phyloP scores from a whole-genome alignment of 1,140 invertebrate species.

The Zaprionus taronus region DNA sequence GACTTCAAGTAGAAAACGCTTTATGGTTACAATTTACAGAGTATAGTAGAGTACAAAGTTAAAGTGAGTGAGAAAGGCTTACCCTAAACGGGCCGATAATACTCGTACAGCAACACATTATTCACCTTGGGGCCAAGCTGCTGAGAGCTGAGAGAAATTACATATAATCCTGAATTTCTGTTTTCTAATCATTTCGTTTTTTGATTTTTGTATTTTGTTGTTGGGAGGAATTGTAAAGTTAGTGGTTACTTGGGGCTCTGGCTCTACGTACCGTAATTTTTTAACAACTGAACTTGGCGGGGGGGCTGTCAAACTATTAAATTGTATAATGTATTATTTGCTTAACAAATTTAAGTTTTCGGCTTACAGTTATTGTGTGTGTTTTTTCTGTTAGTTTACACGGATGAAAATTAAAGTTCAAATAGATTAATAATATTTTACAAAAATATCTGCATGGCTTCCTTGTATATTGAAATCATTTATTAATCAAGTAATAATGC shows the following conservation, averaged over 20 bases:
- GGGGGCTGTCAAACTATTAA: conserved; percentile 41
- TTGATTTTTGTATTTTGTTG: conserved; percentile 13
- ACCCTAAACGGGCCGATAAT: conserved; percentile 62
- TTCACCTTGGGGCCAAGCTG: conserved; percentile 54
- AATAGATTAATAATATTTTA: conserved; percentile 63
- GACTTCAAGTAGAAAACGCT: conserved; percentile 70
- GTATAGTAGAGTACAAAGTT: conserved; percentile 38
- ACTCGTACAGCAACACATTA: conserved; percentile 43
- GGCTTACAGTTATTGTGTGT: conserved; percentile 45
- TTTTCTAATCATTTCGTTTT: conserved; percentile 16
- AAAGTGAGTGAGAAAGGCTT: conserved; percentile 63
- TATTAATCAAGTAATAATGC: conserved; percentile 51
- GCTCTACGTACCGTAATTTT: conserved; percentile 48
- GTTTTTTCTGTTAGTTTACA: conserved; percentile 44
- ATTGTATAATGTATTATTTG: conserved; percentile 36
- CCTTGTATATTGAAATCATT: conserved; percentile 38
- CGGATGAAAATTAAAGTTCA: conserved; percentile 49
- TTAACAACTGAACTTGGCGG: conserved; percentile 30
- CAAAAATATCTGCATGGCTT: conserved; percentile 48
- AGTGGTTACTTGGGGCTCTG: conserved; percentile 36
- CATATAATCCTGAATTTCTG: conserved; percentile 44
- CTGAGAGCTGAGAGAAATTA: conserved; percentile 52
- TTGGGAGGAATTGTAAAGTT: conserved; percentile 29
- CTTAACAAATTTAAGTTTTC: conserved; percentile 42
- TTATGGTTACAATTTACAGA: conserved; percentile 57